These are phyloP conservation scores for Gallirallus australis DNA, from an alignment of 2,797 vertebrate species.

Conservation along the genomic window DNA sequence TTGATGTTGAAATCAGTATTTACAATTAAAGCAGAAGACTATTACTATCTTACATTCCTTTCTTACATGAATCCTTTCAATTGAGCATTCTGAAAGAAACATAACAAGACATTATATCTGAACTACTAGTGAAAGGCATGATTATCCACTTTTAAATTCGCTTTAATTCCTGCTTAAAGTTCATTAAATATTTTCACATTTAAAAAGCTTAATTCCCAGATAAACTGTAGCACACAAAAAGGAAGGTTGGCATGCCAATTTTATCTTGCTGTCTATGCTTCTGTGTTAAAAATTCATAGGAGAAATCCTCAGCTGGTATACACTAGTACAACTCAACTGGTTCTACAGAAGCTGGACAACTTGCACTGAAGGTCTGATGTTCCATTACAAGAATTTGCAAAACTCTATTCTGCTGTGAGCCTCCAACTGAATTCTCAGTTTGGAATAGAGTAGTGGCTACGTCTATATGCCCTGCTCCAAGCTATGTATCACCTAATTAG, in stretches of 20 bases:
- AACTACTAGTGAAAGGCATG: background rate
- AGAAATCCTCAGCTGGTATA: background rate
- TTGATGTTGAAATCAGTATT: constrained; percentile 21
- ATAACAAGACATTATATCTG: background rate
- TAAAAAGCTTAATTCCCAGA: background rate
- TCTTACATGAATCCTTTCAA: background rate
- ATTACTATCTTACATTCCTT: background rate
- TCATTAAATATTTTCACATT: constrained; percentile 18
- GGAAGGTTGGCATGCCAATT: background rate
- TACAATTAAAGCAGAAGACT: constrained; percentile 10
- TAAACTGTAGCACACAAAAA: background rate
- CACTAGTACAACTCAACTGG: background rate
- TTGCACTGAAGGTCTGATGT: background rate
- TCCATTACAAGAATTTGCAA: background rate
- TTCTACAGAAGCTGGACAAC: background rate
- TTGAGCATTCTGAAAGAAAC: constrained; percentile 17
- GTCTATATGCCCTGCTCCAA: background rate
- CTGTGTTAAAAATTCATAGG: background rate
- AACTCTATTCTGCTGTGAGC: background rate
- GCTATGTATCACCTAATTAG: background rate
- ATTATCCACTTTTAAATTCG: constrained; percentile 5
- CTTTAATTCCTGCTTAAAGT: background rate
- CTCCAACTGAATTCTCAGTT: background rate
- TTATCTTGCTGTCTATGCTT: background rate
- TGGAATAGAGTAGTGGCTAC: background rate